These are phyloP conservation scores for Tachyglossus aculeatus DNA, from an alignment of 2,797 vertebrate species.

Conservation along the genomic window DNA sequence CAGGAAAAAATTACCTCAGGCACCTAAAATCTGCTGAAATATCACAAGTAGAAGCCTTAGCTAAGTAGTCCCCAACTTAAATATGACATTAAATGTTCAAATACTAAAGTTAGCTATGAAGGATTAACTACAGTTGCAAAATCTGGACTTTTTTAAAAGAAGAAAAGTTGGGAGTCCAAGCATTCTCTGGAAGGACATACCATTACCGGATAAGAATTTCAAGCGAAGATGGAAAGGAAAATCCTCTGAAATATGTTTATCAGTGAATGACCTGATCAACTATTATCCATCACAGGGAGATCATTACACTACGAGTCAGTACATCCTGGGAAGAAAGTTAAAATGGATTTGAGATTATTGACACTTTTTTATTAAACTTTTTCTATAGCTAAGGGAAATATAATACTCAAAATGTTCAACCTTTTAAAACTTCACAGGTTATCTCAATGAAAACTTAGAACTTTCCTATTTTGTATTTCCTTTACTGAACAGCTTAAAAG, in stretches of 20 bases:
- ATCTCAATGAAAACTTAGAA: conserved; percentile 64
- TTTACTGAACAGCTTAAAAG: conserved; percentile 32
- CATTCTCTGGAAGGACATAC: conserved; percentile 59
- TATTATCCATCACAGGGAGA: conserved; percentile 65
- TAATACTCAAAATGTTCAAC: conserved; percentile 54
- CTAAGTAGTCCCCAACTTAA: too few relatives aligned
- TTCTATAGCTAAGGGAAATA: conserved; percentile 58
- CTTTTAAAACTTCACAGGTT: conserved; percentile 62
- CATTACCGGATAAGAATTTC: conserved; percentile 69
- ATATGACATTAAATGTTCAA: conserved; percentile 1
- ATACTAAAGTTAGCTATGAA: conserved; percentile 32
- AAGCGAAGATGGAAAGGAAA: conserved; percentile 67
- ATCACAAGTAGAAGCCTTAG: too few relatives aligned
- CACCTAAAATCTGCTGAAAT: too few relatives aligned
- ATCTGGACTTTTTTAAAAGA: conserved; percentile 30
- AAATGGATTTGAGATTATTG: conserved; percentile 73
- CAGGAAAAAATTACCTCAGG: too few relatives aligned
- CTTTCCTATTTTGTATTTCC: conserved; percentile 17
- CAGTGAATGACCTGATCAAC: conserved; percentile 74
- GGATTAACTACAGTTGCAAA: conserved; percentile 22
- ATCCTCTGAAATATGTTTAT: conserved; percentile 76
- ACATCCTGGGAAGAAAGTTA: conserved; percentile 62
- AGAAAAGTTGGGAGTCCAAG: conserved; percentile 42
- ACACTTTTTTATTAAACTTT: conserved; percentile 70
- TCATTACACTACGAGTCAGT: conserved; percentile 59